Base-by-base conservation (phyloP, 2,113 vertebrate species). In the Myotis lucifugus region DNA sequence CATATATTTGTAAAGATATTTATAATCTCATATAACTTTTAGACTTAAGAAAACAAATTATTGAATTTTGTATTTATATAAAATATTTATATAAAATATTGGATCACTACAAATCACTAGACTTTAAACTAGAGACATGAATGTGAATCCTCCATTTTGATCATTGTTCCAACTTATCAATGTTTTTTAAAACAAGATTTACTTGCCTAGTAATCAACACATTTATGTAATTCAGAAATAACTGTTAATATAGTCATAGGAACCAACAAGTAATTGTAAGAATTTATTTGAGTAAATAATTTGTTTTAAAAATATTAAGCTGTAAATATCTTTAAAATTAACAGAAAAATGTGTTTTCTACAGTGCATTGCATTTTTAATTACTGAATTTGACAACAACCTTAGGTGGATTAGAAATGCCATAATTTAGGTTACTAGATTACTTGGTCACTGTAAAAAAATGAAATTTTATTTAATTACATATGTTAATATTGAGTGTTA, bases 261-360 rank as follows among this genome's bases (percentile, higher is more conserved):
- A 97, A 97, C 81, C 66, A 97, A 15, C 90, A 89, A 59, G 76
- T 87, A 67, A 67, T 81, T 69, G 88, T 92, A 95, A 95, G 34
- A 93, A 97, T 88, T 97, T 97, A 97, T 97, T 95, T 97, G 95
- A 98, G 88, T 93, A 97, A 97, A 95, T 95, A 92, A 89, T 96
- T 95, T 95, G 94, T 94, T 97, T 66, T 69, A 97, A 96, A 95
- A 97, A 92, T 96, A 94, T 6, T 76, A 92, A 88, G 91, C 86
- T 87, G 82, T 95, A 95, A 98, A 96, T 90, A 85, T 82, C 84
- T 77, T 87, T 69, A 76, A 94, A 97, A 96, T 92, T 97, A 97
- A 97, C 94, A 96, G 90, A 97, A 97, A 97, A 96, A 72, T 95
- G 92, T 94, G 69, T 88, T 91, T 88, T 78, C 61, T 46, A 81